Evolutionary conservation across 1,140 invertebrate species (phyloP).

Genomic region (Microplitis mediator): DNA sequence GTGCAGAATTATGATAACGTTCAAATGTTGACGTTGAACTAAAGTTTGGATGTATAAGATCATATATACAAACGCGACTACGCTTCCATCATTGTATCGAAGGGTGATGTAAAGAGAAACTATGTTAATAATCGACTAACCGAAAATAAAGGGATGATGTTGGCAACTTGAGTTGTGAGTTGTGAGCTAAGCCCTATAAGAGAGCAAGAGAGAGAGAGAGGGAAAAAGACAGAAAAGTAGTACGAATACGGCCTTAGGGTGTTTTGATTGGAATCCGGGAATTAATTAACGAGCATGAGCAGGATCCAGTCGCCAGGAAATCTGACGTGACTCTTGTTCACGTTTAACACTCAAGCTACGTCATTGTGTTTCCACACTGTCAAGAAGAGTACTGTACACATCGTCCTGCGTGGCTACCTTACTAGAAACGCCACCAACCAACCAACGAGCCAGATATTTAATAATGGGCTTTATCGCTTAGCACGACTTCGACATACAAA

Average conservation of each 20-base stretch:
- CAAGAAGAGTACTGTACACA: not conserved
- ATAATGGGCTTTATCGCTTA: constrained; percentile 41
- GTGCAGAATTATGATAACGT: not conserved
- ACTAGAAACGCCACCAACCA: not conserved
- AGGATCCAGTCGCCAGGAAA: constrained; percentile 40
- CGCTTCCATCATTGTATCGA: too few relatives aligned
- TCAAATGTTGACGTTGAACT: constrained; percentile 8
- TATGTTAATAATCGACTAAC: not conserved
- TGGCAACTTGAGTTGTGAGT: not conserved
- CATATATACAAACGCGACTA: not conserved
- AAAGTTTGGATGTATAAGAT: not conserved
- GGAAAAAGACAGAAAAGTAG: too few relatives aligned
- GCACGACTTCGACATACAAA: constrained; percentile 9
- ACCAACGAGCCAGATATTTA: constrained; percentile 38
- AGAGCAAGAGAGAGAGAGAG: constrained; percentile 23
- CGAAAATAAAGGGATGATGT: not conserved
- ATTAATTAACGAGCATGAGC: constrained; percentile 50
- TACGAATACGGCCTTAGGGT: constrained; percentile 29
- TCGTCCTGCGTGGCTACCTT: too few relatives aligned
- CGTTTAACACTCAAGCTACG: constrained; percentile 32
- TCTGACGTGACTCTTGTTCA: constrained; percentile 46
- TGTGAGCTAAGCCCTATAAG: not conserved
- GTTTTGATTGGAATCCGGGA: constrained; percentile 49
- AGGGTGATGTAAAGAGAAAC: not conserved
- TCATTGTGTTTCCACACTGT: constrained; percentile 20